Evolutionary conservation across 2,888 invertebrate genomes (phyloP).

Genomic region (Biston betularia): DNA sequence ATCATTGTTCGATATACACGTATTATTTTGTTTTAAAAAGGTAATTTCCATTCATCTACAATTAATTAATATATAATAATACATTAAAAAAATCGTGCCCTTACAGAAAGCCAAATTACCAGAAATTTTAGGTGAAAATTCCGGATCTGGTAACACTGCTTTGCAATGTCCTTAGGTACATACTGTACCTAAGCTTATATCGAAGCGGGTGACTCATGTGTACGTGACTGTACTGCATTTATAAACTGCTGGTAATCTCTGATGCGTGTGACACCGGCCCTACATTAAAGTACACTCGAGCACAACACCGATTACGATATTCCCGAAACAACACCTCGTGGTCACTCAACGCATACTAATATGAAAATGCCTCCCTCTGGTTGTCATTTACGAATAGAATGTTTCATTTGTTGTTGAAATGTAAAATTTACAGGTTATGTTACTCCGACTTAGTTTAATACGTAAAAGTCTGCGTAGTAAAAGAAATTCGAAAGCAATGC

Average conservation of each 20-base stretch:
- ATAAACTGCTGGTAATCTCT: slow-evolving; percentile 56
- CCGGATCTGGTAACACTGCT: slow-evolving; percentile 13
- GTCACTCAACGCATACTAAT: slow-evolving; percentile 64
- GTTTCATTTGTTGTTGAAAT: slow-evolving; percentile 11
- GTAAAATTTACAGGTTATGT: slow-evolving; percentile 27
- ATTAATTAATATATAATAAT: too few species aligned
- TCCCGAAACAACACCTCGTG: slow-evolving; percentile 60
- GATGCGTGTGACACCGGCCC: slow-evolving; percentile 65
- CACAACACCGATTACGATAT: slow-evolving; percentile 65
- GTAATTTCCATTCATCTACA: too few species aligned
- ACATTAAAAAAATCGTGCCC: too few species aligned
- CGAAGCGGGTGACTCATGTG: slow-evolving; percentile 57
- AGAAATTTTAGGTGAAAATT: neutral
- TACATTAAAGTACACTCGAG: slow-evolving; percentile 62
- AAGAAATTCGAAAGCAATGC: slow-evolving; percentile 22
- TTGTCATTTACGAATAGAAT: slow-evolving; percentile 18
- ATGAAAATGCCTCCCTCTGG: slow-evolving; percentile 30
- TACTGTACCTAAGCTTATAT: slow-evolving; percentile 30
- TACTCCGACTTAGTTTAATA: neutral
- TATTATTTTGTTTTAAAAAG: too few species aligned
- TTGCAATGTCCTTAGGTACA: slow-evolving; percentile 3
- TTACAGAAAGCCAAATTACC: too few species aligned
- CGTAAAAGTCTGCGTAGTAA: slow-evolving; percentile 21
- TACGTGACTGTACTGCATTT: slow-evolving; percentile 74
- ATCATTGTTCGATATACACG: too few species aligned